phyloP scores from a whole-genome alignment of 2,113 vertebrate species.

The Acanthochromis polyacanthus region DNA sequence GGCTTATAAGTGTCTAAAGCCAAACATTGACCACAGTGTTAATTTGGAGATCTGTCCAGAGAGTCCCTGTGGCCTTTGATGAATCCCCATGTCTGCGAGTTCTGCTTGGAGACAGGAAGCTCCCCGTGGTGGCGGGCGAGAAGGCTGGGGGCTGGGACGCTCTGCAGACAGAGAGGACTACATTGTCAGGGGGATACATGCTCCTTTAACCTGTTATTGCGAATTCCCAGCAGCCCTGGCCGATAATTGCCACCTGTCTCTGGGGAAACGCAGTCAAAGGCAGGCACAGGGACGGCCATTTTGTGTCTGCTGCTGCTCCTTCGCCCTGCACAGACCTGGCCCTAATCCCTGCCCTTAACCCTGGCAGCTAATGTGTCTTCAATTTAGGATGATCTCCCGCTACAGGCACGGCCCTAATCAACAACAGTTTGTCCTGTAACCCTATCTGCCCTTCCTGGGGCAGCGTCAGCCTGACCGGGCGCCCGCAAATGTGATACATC shows the following conservation, averaged over 20 bases:
- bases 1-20: constrained; percentile 37
- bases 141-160: constrained; percentile 59
- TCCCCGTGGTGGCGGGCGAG: constrained; percentile 52
- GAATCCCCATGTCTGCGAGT: constrained; percentile 57
- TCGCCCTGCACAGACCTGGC: constrained; percentile 54
- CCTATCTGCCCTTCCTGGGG: constrained; percentile 75
- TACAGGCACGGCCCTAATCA: constrained; percentile 83
- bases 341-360: constrained; percentile 83
- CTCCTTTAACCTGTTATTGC: constrained; percentile 86
- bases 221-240: constrained; percentile 84
- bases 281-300: constrained; percentile 75
- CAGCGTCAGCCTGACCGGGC: constrained; percentile 69
- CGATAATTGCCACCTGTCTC: constrained; percentile 86
- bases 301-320: constrained; percentile 68
- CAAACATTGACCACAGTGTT: constrained; percentile 56
- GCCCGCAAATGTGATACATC: constrained; percentile 76
- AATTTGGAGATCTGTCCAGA: constrained; percentile 71
- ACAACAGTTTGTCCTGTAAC: constrained; percentile 88
- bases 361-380: constrained; percentile 84
- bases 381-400: constrained; percentile 83
- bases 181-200: constrained; percentile 83
- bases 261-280: constrained; percentile 79
- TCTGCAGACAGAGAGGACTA: constrained; percentile 67
- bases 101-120: constrained; percentile 77
- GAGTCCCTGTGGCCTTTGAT: constrained; percentile 66